Percentiles rank a stretch among this genome's conserved stretches.
These are phyloP conservation scores for Spea multiplicata DNA, from an alignment of 2,113 vertebrate genomes.

Conservation along the genomic window DNA sequence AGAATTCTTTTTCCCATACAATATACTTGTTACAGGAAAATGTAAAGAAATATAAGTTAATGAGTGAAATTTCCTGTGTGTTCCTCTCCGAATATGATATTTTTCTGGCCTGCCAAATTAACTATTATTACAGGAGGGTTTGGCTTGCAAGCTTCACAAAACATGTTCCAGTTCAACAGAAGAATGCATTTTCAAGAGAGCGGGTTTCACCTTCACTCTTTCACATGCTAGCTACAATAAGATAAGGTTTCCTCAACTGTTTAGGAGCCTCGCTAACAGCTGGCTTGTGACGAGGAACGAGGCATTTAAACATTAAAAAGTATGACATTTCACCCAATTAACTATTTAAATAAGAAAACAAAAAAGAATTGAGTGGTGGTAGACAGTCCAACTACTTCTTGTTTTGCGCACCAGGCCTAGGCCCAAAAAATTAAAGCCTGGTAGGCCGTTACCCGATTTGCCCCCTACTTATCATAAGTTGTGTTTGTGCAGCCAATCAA, in stretches of 20 bases:
- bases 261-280: constrained; percentile 11
- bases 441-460: no score
- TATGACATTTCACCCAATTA: no score
- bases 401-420: no score
- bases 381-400: no score
- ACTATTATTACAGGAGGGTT: not conserved
- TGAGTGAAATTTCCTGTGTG: not conserved
- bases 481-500: no score
- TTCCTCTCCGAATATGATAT: not conserved
- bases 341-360: no score
- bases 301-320: constrained; percentile 2
- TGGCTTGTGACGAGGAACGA: constrained; percentile 10
- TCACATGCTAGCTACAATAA: constrained; percentile 7
- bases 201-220: not conserved
- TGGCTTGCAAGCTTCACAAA: constrained; percentile 9
- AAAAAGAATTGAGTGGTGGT: no score
- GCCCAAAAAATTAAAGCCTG: no score
- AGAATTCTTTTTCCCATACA: no score
- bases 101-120: not conserved
- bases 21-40: no score
- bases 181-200: not conserved
- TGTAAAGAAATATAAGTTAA: no score
- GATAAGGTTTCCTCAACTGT: constrained; percentile 12
- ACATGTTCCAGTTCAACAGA: not conserved
- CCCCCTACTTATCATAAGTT: no score